A percentile compares a stretch with the other conserved stretches of the same genome.
phyloP scores from a whole-genome alignment of 2,797 vertebrate species.

The Sylvia borin region DNA sequence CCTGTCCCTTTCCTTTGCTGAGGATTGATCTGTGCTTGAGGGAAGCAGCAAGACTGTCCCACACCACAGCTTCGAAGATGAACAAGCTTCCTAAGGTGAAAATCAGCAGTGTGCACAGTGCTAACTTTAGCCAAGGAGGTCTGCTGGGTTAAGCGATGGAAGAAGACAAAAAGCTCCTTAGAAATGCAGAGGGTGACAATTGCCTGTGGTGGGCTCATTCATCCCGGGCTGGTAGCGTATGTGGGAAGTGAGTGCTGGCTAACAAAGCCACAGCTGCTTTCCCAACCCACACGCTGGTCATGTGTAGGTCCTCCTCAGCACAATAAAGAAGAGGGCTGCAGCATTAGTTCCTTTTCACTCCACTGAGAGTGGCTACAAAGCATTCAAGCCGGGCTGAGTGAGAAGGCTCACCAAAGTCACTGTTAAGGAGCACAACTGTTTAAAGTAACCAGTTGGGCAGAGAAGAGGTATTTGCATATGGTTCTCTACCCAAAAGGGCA shows the following conservation, averaged over 20 bases:
- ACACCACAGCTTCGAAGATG: not conserved
- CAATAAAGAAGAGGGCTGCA: not conserved
- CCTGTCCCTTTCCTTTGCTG: not conserved
- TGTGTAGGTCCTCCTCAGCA: conserved; percentile 10
- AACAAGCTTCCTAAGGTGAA: not conserved
- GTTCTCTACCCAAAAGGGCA: not conserved
- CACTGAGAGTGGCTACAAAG: conserved; percentile 40
- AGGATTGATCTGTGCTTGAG: not conserved
- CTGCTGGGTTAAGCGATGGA: not conserved
- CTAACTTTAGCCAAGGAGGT: not conserved
- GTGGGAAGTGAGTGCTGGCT: conserved; percentile 22
- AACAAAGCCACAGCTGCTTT: conserved; percentile 63
- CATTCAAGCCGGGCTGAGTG: not conserved
- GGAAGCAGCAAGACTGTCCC: not conserved
- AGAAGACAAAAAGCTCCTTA: conserved; percentile 28
- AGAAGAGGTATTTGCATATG: not conserved
- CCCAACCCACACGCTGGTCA: conserved; percentile 7
- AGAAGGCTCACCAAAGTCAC: not conserved
- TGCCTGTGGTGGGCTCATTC: conserved; percentile 25
- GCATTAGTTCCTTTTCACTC: conserved; percentile 19
- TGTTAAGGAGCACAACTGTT: not conserved
- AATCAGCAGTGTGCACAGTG: not conserved
- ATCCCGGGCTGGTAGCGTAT: not conserved
- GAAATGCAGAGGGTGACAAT: conserved; percentile 20
- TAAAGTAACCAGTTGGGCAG: not conserved